Base-by-base conservation (phyloP, 2,888 invertebrate species). In the Liopterus haemorrhoidalis region DNA sequence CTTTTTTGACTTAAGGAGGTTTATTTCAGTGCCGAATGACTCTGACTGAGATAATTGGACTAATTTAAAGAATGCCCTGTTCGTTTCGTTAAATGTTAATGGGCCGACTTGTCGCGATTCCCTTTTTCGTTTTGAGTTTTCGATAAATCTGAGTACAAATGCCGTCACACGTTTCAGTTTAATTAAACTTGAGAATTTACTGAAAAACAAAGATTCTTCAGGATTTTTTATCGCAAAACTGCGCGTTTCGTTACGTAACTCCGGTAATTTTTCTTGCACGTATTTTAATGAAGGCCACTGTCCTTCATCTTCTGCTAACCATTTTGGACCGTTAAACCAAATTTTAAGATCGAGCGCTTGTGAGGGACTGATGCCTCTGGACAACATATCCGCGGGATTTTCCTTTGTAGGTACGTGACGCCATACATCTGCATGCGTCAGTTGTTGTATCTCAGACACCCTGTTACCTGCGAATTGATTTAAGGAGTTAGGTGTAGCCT, bases 301-400 rank as follows among this genome's bases (percentile, higher is more conserved):
- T 11, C 4, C 5, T 25, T 41, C 21, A 15, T 27, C 18, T 24
- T 41, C 15, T 4, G 4, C 2, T n/a, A 49, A 32, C 49, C 49
- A 49, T 4, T 24, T 14, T 31, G 50, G 54, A 4, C 52, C 54
- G 12, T 46, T 35, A 52, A 52, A 54, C 52, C 53, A 52, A 3
- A 50, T 20, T 3, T 30, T 18, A 15, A 53, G 22, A 8, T 36
- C 20, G 20, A 28, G 35, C n/a, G n/a, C n/a, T n/a, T n/a, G n/a
- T n/a, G n/a, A n/a, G n/a, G 49, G 48, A n/a, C 24, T 32, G n/a
- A 48, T 25, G 4, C 49, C 49, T 18, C 50, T 40, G 2, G 49
- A 47, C 6, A 51, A 33, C 2, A 49, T 18, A 42, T 53, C 53
- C 16, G 51, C 49, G 9, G 51, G 51, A 36, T 53, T 54, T 1